These are phyloP conservation scores for Globodera ellingtonae DNA, from an alignment of 1,140 invertebrate species.

Conservation along the genomic window DNA sequence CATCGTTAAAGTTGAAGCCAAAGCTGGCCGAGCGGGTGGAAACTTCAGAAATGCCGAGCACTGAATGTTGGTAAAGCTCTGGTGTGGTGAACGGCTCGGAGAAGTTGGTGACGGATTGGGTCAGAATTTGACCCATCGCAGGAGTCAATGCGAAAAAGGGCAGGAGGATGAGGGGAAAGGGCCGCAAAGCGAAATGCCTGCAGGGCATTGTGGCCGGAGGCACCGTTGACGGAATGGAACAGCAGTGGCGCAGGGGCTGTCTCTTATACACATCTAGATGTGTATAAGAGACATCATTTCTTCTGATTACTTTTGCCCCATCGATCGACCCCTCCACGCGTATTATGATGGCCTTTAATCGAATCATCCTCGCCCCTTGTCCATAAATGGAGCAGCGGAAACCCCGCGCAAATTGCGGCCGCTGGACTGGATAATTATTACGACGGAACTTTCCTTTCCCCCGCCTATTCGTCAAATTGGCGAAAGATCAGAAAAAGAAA, in stretches of 20 bases:
- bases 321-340: not conserved
- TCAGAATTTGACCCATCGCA: constrained; percentile 23
- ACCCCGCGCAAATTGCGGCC: not conserved
- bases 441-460: not conserved
- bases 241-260: not conserved
- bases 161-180: not conserved
- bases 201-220: not conserved
- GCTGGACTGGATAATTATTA: not conserved
- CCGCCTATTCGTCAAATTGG: not conserved
- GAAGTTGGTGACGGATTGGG: constrained; percentile 38
- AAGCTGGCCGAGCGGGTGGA: constrained; percentile 12
- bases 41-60: constrained; percentile 4
- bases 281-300: no score
- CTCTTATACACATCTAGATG: no score
- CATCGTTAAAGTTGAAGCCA: constrained; percentile 39
- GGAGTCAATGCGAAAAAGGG: not conserved
- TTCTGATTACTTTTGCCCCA: no score
- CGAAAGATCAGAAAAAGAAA: not conserved
- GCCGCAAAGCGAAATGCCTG: not conserved
- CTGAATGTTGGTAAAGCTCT: not conserved
- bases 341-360: constrained; percentile 3
- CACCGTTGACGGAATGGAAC: not conserved
- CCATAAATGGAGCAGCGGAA: not conserved
- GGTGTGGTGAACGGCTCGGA: not conserved
- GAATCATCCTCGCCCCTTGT: not conserved